These are phyloP conservation scores for Podarcis siculus DNA, from an alignment of 2,797 vertebrate genomes.

Conservation along the genomic window DNA sequence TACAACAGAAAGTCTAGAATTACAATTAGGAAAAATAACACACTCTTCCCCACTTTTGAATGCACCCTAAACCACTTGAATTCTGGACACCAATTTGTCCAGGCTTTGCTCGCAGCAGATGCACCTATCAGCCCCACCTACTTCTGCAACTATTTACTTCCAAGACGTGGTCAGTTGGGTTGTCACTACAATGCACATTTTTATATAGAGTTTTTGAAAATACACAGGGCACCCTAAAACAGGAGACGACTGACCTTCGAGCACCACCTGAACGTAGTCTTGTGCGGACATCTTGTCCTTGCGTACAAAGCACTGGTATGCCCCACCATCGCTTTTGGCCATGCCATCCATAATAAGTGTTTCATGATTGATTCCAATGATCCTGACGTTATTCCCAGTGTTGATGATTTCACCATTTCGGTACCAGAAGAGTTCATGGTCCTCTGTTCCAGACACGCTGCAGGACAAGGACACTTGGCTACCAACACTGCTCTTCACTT, in stretches of 20 bases:
- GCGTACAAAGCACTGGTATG: conserved; percentile 97
- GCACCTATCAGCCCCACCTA: neutral
- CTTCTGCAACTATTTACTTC: neutral
- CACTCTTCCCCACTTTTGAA: too few relatives aligned
- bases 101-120: neutral
- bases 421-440: conserved; percentile 96
- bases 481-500: conserved; percentile 96
- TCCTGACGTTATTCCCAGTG: conserved; percentile 91
- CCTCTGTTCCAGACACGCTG: conserved; percentile 91
- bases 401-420: conserved; percentile 95
- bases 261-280: conserved; percentile 95
- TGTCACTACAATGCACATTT: neutral
- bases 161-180: neutral
- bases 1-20: too few relatives aligned
- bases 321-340: conserved; percentile 96
- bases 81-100: neutral
- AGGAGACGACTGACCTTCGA: conserved; percentile 89
- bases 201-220: neutral
- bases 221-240: neutral
- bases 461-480: conserved; percentile 98
- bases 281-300: conserved; percentile 97
- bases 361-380: conserved; percentile 90
- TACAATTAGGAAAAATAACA: too few relatives aligned
- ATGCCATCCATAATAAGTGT: conserved; percentile 97
- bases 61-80: neutral